Conservation (phyloP, 1,140 invertebrate genomes). For the Colletes gigas region DNA sequence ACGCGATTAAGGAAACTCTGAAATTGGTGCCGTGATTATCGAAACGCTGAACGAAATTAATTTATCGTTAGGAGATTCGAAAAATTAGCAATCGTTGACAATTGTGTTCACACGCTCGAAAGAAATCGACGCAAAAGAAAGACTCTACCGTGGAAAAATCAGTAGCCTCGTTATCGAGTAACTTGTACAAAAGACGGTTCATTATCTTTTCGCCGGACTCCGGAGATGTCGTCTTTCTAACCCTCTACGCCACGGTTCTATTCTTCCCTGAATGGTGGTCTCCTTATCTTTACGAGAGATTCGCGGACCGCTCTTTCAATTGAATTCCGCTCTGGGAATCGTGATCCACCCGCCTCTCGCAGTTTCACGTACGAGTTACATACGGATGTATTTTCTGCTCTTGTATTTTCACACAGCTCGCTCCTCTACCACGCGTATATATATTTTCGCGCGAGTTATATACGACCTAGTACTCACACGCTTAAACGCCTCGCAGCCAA, state of each 20-base stretch:
- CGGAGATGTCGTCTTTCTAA: conserved; percentile 56
- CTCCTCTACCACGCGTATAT: not conserved
- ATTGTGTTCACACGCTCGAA: conserved; percentile 31
- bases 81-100: not conserved
- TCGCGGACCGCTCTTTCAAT: conserved; percentile 65
- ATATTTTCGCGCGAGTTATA: conserved; percentile 27
- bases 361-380: conserved; percentile 33
- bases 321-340: conserved; percentile 63
- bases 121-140: not conserved
- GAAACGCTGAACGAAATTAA: too few relatives aligned
- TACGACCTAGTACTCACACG: not conserved
- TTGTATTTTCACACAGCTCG: conserved; percentile 7
- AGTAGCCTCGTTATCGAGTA: conserved; percentile 48
- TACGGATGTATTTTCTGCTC: not conserved
- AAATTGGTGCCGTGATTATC: not conserved
- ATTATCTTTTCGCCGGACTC: conserved; percentile 56
- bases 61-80: too few relatives aligned
- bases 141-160: conserved; percentile 15
- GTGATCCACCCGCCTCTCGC: conserved; percentile 51
- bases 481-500: conserved; percentile 5
- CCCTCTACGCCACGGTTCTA: conserved; percentile 39
- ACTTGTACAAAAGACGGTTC: conserved; percentile 55
- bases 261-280: conserved; percentile 57
- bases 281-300: conserved; percentile 75
- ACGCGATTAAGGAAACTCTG: not conserved